Percentiles rank a stretch among this genome's conserved stretches.
Conservation (phyloP, 2,113 vertebrate species). For the Phaetusa simplex region DNA sequence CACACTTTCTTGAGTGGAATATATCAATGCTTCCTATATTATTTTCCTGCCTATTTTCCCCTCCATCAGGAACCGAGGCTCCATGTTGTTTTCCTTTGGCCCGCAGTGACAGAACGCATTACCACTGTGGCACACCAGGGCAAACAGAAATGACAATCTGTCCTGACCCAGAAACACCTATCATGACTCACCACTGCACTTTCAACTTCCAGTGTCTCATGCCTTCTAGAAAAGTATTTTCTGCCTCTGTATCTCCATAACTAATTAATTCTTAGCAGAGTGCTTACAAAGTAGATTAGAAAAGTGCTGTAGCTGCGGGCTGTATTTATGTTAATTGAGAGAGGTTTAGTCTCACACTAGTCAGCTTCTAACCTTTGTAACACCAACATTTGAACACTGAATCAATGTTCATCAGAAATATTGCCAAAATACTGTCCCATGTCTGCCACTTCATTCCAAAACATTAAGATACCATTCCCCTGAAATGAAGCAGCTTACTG, state of each 20-base stretch:
- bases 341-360: slow-evolving; percentile 16
- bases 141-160: neutral
- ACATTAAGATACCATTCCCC: neutral
- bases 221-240: neutral
- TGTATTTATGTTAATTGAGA: slow-evolving; percentile 39
- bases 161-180: neutral
- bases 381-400: neutral
- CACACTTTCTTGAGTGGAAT: neutral
- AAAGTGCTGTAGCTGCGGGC: neutral
- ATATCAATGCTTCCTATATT: neutral
- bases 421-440: neutral
- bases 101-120: neutral
- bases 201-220: neutral
- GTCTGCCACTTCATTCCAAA: neutral
- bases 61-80: neutral
- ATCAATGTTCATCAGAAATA: neutral
- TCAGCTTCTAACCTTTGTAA: slow-evolving; percentile 17
- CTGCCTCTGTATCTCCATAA: neutral
- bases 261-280: slow-evolving; percentile 45
- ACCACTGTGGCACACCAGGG: neutral
- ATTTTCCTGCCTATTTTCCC: neutral
- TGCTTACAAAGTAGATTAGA: neutral
- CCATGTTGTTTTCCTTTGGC: neutral
- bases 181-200: neutral
- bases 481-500: neutral